These are phyloP conservation scores for Apodemus speciosus DNA, from an alignment of 2,113 vertebrate genomes.

Conservation along the genomic window DNA sequence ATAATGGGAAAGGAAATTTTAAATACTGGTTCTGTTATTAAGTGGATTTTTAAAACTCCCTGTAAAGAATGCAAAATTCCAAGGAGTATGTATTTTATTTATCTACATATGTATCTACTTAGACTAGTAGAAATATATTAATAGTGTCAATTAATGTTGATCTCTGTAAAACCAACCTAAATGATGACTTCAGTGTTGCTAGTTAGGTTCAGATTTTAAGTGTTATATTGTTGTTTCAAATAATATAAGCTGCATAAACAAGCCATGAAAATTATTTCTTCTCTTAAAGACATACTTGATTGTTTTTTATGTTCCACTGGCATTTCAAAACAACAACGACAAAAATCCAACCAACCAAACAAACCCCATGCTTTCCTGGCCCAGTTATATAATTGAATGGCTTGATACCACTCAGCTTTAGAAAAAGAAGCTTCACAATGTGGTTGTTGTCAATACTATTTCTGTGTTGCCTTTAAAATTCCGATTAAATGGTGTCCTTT, in stretches of 20 bases:
- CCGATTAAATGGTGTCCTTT: background rate
- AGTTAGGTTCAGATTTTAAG: background rate
- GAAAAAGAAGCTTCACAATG: background rate
- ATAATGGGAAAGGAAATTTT: slow-evolving; percentile 5
- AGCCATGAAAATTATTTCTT: background rate
- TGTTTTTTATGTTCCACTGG: slow-evolving; percentile 1
- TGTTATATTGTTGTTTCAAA: background rate
- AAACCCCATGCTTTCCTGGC: background rate
- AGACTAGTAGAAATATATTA: background rate
- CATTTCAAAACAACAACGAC: background rate
- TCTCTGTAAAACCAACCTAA: background rate
- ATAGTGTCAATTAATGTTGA: background rate
- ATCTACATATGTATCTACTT: background rate
- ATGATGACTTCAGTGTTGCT: background rate
- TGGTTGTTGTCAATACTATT: background rate
- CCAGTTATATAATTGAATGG: background rate
- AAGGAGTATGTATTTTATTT: background rate
- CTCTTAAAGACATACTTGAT: background rate
- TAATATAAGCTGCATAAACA: background rate
- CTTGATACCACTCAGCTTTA: slow-evolving; percentile 6
- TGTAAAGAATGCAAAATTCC: slow-evolving; percentile 7
- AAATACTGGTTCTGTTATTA: background rate
- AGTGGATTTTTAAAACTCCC: background rate
- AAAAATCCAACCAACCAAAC: no score
- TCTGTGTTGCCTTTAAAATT: slow-evolving; percentile 26